phyloP scores from a whole-genome alignment of 2,113 vertebrate species.

The Xenus cinereus region DNA sequence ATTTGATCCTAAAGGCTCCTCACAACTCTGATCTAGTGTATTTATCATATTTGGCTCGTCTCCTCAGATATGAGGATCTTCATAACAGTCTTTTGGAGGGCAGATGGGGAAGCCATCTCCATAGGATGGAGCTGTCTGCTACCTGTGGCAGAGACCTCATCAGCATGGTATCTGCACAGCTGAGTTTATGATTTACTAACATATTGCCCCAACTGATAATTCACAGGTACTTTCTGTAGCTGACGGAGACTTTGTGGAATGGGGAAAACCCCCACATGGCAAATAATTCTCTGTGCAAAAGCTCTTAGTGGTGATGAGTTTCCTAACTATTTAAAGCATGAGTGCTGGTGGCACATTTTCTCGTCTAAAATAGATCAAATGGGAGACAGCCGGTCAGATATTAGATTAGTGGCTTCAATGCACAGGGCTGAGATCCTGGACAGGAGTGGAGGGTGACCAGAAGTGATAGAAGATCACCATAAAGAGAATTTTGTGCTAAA shows the following conservation, averaged over 20 bases:
- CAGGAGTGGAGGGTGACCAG: background rate
- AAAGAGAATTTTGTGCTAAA: background rate
- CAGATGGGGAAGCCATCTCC: background rate
- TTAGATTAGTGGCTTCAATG: background rate
- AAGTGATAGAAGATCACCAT: background rate
- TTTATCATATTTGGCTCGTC: background rate
- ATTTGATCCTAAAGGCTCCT: background rate
- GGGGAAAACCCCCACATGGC: background rate
- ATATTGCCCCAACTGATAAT: background rate
- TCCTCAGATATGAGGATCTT: background rate
- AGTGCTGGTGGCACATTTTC: background rate
- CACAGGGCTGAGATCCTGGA: background rate
- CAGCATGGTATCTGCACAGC: background rate
- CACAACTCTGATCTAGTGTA: background rate
- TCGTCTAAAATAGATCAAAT: background rate
- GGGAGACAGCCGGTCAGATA: background rate
- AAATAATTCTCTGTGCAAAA: background rate
- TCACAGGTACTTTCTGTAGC: background rate
- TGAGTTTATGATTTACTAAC: background rate
- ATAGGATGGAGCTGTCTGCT: background rate
- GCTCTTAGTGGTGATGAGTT: background rate
- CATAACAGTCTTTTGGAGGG: background rate
- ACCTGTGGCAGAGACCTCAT: background rate
- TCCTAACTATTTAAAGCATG: background rate
- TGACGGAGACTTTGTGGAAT: background rate